Percentiles rank a stretch among this genome's conserved stretches.
Conservation (phyloP, 1,140 invertebrate species). For the Ganaspis sp. region DNA sequence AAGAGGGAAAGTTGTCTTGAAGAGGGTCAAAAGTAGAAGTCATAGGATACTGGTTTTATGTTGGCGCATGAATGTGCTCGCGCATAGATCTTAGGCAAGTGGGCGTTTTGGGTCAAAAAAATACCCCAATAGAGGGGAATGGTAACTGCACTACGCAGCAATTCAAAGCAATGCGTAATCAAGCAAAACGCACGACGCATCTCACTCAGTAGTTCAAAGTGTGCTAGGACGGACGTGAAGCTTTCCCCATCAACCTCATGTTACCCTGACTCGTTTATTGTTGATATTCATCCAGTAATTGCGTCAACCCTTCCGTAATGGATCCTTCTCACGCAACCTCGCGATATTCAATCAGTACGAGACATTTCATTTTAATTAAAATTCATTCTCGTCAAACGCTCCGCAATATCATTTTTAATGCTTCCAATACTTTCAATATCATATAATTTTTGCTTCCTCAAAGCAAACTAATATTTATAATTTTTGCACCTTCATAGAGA, state of each 20-base stretch:
- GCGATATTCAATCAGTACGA: neutral
- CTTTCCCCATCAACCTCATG: constrained; percentile 39
- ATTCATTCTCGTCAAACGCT: neutral
- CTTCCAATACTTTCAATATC: neutral
- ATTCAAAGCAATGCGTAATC: constrained; percentile 34
- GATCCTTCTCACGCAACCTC: neutral
- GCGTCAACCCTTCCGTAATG: neutral
- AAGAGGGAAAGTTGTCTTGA: neutral
- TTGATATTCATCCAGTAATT: constrained; percentile 13
- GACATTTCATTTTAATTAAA: neutral
- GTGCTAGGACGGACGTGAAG: neutral
- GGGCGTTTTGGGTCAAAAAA: constrained; percentile 40
- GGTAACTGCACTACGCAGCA: neutral
- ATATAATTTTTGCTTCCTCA: neutral
- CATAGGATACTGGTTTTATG: constrained; percentile 35
- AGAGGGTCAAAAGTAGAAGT: constrained; percentile 24
- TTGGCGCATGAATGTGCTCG: constrained; percentile 11
- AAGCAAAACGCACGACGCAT: constrained; percentile 45
- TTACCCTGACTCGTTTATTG: constrained; percentile 37
- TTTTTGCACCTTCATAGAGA: too few species aligned
- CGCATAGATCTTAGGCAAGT: constrained; percentile 37
- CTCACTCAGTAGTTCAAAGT: constrained; percentile 30
- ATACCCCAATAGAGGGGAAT: neutral
- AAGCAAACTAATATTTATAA: too few species aligned
- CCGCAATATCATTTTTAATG: neutral